Percentiles rank a stretch among this genome's conserved stretches.
Evolutionary conservation across 2,113 vertebrate species (phyloP).

Genomic region (Lota lota): DNA sequence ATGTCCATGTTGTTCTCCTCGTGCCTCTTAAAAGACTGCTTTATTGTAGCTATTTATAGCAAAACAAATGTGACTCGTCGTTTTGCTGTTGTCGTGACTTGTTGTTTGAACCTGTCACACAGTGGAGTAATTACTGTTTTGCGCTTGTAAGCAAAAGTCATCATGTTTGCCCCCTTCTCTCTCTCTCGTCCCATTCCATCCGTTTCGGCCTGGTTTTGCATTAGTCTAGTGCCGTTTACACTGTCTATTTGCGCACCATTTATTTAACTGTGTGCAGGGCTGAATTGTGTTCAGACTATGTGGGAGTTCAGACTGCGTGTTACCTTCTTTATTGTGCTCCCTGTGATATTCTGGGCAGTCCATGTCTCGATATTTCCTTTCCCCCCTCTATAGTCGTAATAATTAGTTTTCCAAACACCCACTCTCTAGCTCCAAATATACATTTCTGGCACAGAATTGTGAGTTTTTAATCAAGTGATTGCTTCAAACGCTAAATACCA

Average conservation of each 20-base stretch:
- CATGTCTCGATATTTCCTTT: slow-evolving; percentile 31
- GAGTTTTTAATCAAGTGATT: too few species aligned
- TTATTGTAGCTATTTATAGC: slow-evolving; percentile 61
- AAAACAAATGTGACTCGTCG: slow-evolving; percentile 58
- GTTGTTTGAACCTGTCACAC: slow-evolving; percentile 50
- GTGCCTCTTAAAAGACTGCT: slow-evolving; percentile 31
- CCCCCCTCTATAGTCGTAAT: background rate
- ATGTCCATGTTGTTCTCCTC: slow-evolving; percentile 58
- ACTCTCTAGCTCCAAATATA: background rate
- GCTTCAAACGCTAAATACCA: too few species aligned
- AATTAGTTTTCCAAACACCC: background rate
- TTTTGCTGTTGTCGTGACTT: slow-evolving; percentile 40
- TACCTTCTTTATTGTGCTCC: slow-evolving; percentile 22
- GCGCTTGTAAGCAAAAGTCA: slow-evolving; percentile 32
- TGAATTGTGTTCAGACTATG: slow-evolving; percentile 8
- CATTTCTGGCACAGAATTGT: too few species aligned
- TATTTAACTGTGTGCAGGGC: background rate
- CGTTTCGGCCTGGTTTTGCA: slow-evolving; percentile 4
- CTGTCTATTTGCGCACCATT: slow-evolving; percentile 26
- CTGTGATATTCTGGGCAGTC: slow-evolving; percentile 43
- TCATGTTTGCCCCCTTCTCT: slow-evolving; percentile 15
- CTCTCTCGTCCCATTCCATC: slow-evolving; percentile 10
- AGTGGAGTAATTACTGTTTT: slow-evolving; percentile 63
- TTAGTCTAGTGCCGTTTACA: slow-evolving; percentile 19
- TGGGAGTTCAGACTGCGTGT: slow-evolving; percentile 1